These are phyloP conservation scores for Heliconius erato DNA, from an alignment of 2,888 invertebrate species.

Conservation along the genomic window DNA sequence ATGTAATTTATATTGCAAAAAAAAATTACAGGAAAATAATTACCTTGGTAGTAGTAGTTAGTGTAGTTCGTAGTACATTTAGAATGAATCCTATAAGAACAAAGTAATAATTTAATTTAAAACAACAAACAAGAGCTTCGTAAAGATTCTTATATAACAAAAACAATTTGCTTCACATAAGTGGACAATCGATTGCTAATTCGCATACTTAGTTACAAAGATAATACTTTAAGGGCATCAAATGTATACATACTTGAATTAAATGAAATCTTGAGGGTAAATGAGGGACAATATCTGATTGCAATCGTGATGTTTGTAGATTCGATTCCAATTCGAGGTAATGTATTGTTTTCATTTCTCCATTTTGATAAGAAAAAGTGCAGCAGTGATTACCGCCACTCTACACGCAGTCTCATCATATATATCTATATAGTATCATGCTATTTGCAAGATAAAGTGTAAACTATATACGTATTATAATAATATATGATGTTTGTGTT, in stretches of 20 bases:
- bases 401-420: neutral
- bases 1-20: too few relatives aligned
- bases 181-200: neutral
- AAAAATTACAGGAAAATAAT: too few relatives aligned
- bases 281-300: too few relatives aligned
- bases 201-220: neutral
- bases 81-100: neutral
- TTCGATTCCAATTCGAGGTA: too few relatives aligned
- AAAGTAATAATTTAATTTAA: slow-evolving; percentile 5
- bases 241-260: neutral
- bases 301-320: too few relatives aligned
- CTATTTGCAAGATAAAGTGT: too few relatives aligned
- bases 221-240: neutral
- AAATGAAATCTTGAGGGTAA: too few relatives aligned
- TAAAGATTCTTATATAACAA: neutral
- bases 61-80: neutral
- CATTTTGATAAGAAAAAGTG: too few relatives aligned
- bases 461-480: neutral
- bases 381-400: too few relatives aligned
- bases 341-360: too few relatives aligned
- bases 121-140: neutral
- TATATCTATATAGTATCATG: too few relatives aligned
- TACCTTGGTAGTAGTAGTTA: neutral
- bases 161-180: neutral
- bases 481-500: neutral